A percentile compares a stretch with the other conserved stretches of the same genome.
phyloP scores from a whole-genome alignment of 1,140 invertebrate species.

The Sitobion miscanthi region DNA sequence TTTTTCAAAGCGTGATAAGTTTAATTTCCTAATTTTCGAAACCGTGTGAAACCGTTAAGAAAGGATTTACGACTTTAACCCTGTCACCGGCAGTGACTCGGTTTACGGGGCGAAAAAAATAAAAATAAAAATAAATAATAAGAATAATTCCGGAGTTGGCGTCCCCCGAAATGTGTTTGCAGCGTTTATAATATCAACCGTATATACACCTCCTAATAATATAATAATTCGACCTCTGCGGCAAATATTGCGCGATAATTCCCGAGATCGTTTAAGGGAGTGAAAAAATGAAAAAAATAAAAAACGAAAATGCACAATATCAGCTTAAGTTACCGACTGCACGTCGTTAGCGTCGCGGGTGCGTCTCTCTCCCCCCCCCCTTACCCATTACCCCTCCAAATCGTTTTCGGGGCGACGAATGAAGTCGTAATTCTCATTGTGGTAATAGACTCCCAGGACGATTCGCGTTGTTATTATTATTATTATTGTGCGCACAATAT shows the following conservation, averaged over 20 bases:
- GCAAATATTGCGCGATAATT: background rate
- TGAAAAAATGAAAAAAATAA: background rate
- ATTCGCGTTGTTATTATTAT: background rate
- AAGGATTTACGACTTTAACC: slow-evolving; percentile 52
- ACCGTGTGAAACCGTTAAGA: slow-evolving; percentile 50
- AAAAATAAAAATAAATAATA: slow-evolving; percentile 20
- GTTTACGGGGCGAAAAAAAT: background rate
- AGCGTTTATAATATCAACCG: background rate
- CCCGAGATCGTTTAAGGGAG: background rate
- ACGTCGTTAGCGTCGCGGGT: background rate
- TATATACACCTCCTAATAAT: background rate
- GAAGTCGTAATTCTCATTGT: slow-evolving; percentile 37
- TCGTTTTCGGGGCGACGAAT: background rate
- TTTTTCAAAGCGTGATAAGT: slow-evolving; percentile 28
- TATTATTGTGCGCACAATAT: background rate
- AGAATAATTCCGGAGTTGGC: slow-evolving; percentile 20
- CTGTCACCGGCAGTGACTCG: slow-evolving; percentile 31
- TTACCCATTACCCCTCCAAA: no score
- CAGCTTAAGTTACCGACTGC: background rate
- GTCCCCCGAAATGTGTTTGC: slow-evolving; percentile 19
- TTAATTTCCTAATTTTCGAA: slow-evolving; percentile 44
- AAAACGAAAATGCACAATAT: slow-evolving; percentile 4
- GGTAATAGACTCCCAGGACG: slow-evolving; percentile 38
- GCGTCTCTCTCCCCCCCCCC: background rate
- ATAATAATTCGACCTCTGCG: background rate